Evolutionary conservation across 2,888 invertebrate genomes (phyloP), one percentile per base, ranked within the genome.

Genomic region (Drosophila glabriapex): DNA sequence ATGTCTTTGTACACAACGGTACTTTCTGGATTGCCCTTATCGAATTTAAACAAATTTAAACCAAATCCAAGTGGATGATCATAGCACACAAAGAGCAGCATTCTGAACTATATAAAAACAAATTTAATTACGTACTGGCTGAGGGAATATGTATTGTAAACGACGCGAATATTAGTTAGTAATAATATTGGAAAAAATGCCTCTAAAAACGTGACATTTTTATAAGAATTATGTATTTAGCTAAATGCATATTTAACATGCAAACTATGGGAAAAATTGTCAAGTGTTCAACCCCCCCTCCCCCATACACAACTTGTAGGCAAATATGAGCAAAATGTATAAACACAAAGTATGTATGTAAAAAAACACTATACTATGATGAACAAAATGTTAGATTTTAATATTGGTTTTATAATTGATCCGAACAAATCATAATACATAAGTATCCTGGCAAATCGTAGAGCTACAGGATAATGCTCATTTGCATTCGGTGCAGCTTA

Each of bases 391-490:
- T 56, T 78, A 68, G 78, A 76, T 76, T 72, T 76, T 64, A 79
- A 72, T 71, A 76, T 73, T 73, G 80, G 50, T 79, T 79, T 76
- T 79, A 60, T 72, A 79, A 72, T 71, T 73, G 66, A 78, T 63
- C 68, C 63, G 66, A 76, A 68, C 65, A 78, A 78, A 76, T 76
- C 80, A 79, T 72, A 71, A 60, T 28, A 65, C 66, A 64, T 76
- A 78, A 69, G 76, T 66, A 74, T 50, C 25, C 73, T 72, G 71
- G 56, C 37, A 53, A 63, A 72, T 56, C 22, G 39, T 66, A 62
- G 71, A 75, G 68, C 65, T 66, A 72, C 68, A 33, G 68, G 65
- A 53, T 59, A 67, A 58, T 59, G 76, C 78, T 79, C 78, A 75
- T 66, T 60, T 49, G 71, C 71, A 71, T 63, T 75, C 54, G 43